phyloP scores from a whole-genome alignment of 1,140 invertebrate genomes.

The Trachelipus rathkii region DNA sequence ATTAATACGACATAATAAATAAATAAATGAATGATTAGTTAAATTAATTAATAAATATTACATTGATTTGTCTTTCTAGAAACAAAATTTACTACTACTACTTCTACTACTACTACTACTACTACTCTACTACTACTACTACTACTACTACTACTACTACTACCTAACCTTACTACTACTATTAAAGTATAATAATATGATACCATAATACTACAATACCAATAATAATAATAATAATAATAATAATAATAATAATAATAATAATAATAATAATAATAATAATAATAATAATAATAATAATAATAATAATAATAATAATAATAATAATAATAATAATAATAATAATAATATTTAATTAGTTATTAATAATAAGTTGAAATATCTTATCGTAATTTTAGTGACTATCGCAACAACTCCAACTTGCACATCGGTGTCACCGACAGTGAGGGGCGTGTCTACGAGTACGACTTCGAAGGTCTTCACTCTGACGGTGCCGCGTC shows the following conservation, averaged over 20 bases:
- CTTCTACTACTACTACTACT: neutral
- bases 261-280: too few species aligned
- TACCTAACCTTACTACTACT: neutral
- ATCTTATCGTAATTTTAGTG: slow-evolving; percentile 22
- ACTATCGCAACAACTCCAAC: slow-evolving; percentile 64
- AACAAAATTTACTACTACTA: neutral
- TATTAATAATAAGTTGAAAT: too few species aligned
- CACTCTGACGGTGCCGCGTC: slow-evolving; percentile 54
- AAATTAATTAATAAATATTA: too few species aligned
- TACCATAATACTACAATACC: neutral
- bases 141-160: neutral
- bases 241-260: too few species aligned
- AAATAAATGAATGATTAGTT: too few species aligned
- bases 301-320: slow-evolving; percentile 12
- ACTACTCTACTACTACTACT: neutral
- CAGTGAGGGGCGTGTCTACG: slow-evolving; percentile 66
- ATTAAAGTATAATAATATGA: neutral
- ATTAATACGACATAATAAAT: too few species aligned
- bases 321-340: slow-evolving; percentile 20
- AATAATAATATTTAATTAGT: neutral
- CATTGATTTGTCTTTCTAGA: too few species aligned
- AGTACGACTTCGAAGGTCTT: slow-evolving; percentile 70
- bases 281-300: slow-evolving; percentile 6
- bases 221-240: too few species aligned
- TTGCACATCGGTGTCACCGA: slow-evolving; percentile 76